Evolutionary conservation across 2,797 vertebrate genomes (phyloP).

Genomic region (Oceanodroma leucorhoa): DNA sequence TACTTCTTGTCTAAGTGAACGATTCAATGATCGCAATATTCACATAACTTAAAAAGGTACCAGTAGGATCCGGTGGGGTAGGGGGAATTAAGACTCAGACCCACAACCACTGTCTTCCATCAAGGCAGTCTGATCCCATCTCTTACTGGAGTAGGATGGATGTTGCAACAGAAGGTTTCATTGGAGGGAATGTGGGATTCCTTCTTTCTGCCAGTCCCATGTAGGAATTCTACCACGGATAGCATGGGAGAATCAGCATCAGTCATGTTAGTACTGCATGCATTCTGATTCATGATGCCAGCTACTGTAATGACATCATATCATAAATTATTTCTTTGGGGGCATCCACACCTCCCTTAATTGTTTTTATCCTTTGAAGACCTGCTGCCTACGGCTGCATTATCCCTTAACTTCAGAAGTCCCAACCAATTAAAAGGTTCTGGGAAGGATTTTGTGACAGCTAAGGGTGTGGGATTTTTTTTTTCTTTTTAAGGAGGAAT

Average conservation of each 20-base stretch:
- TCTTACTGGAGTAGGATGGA: not conserved
- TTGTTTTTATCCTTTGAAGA: slow-evolving; percentile 52
- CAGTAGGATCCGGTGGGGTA: not conserved
- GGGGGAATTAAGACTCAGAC: not conserved
- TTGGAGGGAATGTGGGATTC: not conserved
- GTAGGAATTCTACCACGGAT: not conserved
- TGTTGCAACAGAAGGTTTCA: not conserved
- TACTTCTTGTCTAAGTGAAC: not conserved
- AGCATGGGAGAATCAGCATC: not conserved
- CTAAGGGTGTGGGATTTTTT: slow-evolving; percentile 15
- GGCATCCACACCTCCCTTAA: slow-evolving; percentile 45
- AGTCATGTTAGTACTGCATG: not conserved
- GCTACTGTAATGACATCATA: slow-evolving; percentile 35
- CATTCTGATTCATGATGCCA: not conserved
- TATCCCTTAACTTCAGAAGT: slow-evolving; percentile 49
- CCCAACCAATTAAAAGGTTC: slow-evolving; percentile 14
- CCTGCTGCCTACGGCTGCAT: not conserved
- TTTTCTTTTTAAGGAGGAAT: not conserved
- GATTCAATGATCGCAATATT: not conserved
- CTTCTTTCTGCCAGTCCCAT: not conserved
- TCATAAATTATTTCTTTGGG: slow-evolving; percentile 23
- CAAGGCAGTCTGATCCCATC: not conserved
- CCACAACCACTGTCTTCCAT: not conserved
- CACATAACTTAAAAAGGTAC: not conserved
- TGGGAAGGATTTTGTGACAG: slow-evolving; percentile 35